Conservation (phyloP, 2,888 invertebrate species). For the Brenthis hecate region DNA sequence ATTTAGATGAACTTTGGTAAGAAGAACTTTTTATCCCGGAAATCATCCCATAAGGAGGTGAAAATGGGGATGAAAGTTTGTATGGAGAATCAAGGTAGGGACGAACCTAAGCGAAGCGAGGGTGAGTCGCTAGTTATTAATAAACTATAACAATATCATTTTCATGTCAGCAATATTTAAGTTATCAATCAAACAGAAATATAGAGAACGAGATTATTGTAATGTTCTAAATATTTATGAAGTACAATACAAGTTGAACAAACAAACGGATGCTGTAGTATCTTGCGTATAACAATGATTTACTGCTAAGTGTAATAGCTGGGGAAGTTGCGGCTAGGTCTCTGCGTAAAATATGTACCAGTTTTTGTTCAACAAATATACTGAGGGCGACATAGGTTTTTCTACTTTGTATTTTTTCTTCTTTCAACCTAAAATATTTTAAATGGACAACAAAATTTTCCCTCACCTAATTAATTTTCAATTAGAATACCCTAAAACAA, state of each 20-base stretch:
- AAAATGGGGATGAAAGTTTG: no score
- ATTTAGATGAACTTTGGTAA: no score
- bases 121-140: background rate
- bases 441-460: background rate
- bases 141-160: background rate
- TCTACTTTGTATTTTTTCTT: no score
- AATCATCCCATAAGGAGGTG: no score
- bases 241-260: conserved; percentile 27
- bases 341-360: conserved; percentile 11
- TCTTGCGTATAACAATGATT: conserved; percentile 33
- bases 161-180: background rate
- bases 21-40: no score
- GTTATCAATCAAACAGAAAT: background rate
- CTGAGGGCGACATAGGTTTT: no score
- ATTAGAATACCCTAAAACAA: background rate
- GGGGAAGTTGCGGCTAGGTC: conserved; percentile 9
- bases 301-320: conserved; percentile 28
- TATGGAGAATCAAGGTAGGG: no score
- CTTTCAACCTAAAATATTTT: no score
- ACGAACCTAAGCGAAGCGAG: background rate
- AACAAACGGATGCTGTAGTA: conserved; percentile 20
- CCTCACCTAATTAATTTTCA: background rate
- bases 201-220: background rate
- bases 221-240: conserved; percentile 29
- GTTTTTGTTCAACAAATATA: background rate